These are phyloP conservation scores for Paramormyrops hopkinsi DNA, from an alignment of 2,797 vertebrate species.

Conservation along the genomic window DNA sequence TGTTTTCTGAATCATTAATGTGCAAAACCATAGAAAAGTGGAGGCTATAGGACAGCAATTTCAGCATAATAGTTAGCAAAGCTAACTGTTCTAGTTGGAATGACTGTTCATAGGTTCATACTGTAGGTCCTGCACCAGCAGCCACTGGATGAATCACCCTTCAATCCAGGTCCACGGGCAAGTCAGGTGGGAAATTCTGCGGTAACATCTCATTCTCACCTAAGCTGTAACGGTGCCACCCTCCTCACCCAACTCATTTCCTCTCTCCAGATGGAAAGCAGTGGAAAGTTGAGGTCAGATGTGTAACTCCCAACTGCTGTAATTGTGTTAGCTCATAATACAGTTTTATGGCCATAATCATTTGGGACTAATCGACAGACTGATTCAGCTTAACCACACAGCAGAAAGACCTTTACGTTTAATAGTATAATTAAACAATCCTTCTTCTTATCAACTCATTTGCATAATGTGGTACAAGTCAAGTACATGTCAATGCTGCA, in stretches of 20 bases:
- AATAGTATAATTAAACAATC: constrained; percentile 1
- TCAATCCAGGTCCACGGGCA: neutral
- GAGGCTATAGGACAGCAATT: neutral
- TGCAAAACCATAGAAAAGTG: neutral
- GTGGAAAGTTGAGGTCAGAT: neutral
- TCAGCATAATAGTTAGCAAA: neutral
- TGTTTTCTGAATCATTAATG: neutral
- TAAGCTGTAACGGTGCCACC: neutral
- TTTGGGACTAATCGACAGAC: constrained; percentile 7
- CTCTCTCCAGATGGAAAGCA: neutral
- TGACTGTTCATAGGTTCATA: neutral
- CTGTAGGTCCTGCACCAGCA: neutral
- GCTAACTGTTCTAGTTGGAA: neutral
- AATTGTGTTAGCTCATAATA: neutral
- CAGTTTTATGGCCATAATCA: constrained; percentile 12
- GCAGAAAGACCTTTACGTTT: neutral
- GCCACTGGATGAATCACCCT: neutral
- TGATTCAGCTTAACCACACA: constrained; percentile 2
- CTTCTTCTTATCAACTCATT: constrained; percentile 8
- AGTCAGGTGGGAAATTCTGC: neutral
- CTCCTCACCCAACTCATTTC: neutral
- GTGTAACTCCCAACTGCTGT: neutral
- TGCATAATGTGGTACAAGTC: constrained; percentile 10
- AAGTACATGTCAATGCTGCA: neutral
- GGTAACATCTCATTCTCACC: neutral